Evolutionary conservation across 2,888 invertebrate species (phyloP).

Genomic region (Pollenia angustigena): DNA sequence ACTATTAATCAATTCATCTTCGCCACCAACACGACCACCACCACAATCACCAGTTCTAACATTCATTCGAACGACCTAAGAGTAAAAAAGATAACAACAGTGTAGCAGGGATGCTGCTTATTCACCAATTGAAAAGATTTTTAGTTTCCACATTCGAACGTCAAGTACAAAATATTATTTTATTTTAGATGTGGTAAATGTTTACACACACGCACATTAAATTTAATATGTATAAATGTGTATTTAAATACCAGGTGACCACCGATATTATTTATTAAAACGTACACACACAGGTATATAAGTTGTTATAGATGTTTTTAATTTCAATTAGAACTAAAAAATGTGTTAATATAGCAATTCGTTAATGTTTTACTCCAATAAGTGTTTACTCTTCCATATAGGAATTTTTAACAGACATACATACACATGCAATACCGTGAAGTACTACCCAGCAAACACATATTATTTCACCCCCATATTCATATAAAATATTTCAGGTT

Average conservation of each 20-base stretch:
- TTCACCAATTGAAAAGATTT: slow-evolving; percentile 39
- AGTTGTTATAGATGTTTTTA: slow-evolving; percentile 49
- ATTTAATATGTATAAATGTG: background rate
- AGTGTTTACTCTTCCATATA: slow-evolving; percentile 13
- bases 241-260: slow-evolving; percentile 38
- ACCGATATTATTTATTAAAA: slow-evolving; percentile 7
- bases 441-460: too few species aligned
- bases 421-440: too few species aligned
- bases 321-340: slow-evolving; percentile 43
- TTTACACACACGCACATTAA: background rate
- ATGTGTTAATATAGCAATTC: slow-evolving; percentile 61
- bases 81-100: slow-evolving; percentile 35
- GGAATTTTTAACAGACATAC: slow-evolving; percentile 7
- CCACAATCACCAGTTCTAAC: background rate
- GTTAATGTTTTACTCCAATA: slow-evolving; percentile 55
- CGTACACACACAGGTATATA: background rate
- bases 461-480: too few species aligned
- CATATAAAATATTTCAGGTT: too few species aligned
- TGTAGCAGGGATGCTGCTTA: slow-evolving; percentile 25
- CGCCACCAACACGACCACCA: background rate
- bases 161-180: background rate
- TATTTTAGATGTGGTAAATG: background rate
- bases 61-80: background rate
- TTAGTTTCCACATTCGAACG: background rate
- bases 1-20: background rate